Evolutionary conservation across 2,888 invertebrate genomes (phyloP).

Genomic region (Nebria salina): DNA sequence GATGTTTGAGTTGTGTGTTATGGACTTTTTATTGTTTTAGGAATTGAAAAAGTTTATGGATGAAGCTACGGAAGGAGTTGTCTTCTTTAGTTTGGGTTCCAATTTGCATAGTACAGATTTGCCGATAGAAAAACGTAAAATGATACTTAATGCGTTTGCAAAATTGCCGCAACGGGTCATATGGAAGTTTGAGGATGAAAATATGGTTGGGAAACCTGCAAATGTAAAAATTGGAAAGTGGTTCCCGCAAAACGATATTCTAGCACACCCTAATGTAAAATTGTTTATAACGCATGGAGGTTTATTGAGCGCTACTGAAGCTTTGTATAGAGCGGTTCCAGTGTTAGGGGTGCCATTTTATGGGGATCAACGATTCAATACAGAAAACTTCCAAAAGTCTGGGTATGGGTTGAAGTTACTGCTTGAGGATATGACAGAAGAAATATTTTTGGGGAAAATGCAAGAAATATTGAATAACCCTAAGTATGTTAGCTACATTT

Average conservation of each 20-base stretch:
- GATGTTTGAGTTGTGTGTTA: not conserved
- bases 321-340: conserved; percentile 64
- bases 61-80: conserved; percentile 55
- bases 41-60: conserved; percentile 56
- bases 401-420: conserved; percentile 61
- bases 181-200: conserved; percentile 58
- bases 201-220: conserved; percentile 52
- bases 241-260: conserved; percentile 58
- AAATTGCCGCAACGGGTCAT: conserved; percentile 57
- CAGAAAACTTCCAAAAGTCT: conserved; percentile 60
- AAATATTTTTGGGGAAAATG: conserved; percentile 59
- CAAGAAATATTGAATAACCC: conserved; percentile 58
- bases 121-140: conserved; percentile 51
- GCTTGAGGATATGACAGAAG: conserved; percentile 60
- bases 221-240: conserved; percentile 56
- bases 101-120: conserved; percentile 54
- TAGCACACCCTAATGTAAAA: conserved; percentile 67
- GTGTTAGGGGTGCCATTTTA: conserved; percentile 66
- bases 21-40: not conserved
- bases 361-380: conserved; percentile 65
- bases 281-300: conserved; percentile 71
- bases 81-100: conserved; percentile 59
- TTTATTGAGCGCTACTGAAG: conserved; percentile 67
- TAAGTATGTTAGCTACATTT: conserved; percentile 50
- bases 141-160: conserved; percentile 55